Base-by-base conservation (phyloP, 1,140 invertebrate genomes). In the Diachasmimorpha longicaudata region DNA sequence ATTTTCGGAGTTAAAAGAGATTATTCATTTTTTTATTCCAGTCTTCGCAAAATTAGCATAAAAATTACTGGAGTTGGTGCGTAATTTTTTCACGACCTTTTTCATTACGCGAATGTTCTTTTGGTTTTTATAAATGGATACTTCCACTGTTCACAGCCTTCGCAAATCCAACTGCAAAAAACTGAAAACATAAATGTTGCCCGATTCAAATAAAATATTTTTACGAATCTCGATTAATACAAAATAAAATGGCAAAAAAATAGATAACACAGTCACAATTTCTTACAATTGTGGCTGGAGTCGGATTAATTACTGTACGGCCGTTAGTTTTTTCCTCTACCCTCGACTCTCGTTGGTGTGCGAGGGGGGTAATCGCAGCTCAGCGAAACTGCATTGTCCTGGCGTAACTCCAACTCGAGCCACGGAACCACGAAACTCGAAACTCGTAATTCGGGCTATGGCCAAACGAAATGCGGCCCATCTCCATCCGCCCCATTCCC, bases 331-430 rank as follows among this genome's bases (percentile, higher is more conserved):
- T 8, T 63, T 63, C 31, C 10, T 19, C 58, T 13, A n/a, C 1
- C 1, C 52, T 58, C 52, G 6, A 19, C 52, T 58, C 14, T 6
- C 37, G 42, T 31, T 5, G 23, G 23, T 63, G 58, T 25, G 48
- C 48, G 48, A 52, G 6, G 1, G 21, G 58, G 58, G 58, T 63
- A 63, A 63, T 63, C 58, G 58, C 58, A 63, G 58, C 67, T 69
- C 67, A 70, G 42, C 46, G 14, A 52, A 48, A 71, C 70, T 71
- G 44, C 44, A 71, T 68, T 36, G 48, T 71, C 52, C 69, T 76
- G 74, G 74, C 74, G 67, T 13, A 37, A 71, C 52, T 76, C 74
- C 74, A 76, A 71, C 74, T 76, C 46, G 19, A 76, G 19, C 46
- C 74, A 75, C 25, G 58, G 66, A 68, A 68, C 66, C 66, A 39